phyloP scores from a whole-genome alignment of 2,113 vertebrate genomes.

The Pteropus alecto region DNA sequence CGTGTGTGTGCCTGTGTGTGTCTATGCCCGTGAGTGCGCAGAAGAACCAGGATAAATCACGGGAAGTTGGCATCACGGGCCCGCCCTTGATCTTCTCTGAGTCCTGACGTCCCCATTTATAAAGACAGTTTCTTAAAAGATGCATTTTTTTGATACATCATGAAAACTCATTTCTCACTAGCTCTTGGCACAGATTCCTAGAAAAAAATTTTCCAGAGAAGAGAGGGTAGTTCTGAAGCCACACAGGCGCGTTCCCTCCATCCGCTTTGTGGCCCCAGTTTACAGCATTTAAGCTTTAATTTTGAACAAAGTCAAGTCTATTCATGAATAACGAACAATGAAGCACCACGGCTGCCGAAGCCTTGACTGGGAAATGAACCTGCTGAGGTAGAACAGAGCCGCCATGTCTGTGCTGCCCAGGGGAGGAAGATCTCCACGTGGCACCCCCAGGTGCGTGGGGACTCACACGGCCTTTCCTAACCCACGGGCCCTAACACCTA shows the following conservation, averaged over 20 bases:
- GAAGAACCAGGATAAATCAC: not conserved
- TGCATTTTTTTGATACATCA: not conserved
- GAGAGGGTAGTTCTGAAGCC: not conserved
- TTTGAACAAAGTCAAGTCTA: not conserved
- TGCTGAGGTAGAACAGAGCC: not conserved
- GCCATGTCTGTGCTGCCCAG: not conserved
- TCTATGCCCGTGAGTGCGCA: accelerated
- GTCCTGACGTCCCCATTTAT: not conserved
- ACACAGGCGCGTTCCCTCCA: not conserved
- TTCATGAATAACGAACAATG: slow-evolving; percentile 26
- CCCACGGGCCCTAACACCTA: not conserved
- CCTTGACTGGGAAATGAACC: not conserved
- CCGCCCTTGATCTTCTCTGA: accelerated
- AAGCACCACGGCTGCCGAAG: not conserved
- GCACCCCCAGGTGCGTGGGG: too few relatives aligned
- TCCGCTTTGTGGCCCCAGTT: not conserved
- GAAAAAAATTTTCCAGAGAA: slow-evolving; percentile 38
- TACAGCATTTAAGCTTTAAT: not conserved
- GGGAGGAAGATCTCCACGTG: not conserved
- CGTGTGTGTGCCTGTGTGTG: not conserved
- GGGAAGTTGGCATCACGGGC: not conserved
- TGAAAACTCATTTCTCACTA: slow-evolving; percentile 31
- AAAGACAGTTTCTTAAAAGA: not conserved
- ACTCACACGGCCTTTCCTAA: not conserved
- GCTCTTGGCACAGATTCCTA: not conserved